A percentile compares a stretch with the other conserved stretches of the same genome.
Evolutionary conservation across 2,888 invertebrate species (phyloP).

Genomic region (Drosophila infuscata): DNA sequence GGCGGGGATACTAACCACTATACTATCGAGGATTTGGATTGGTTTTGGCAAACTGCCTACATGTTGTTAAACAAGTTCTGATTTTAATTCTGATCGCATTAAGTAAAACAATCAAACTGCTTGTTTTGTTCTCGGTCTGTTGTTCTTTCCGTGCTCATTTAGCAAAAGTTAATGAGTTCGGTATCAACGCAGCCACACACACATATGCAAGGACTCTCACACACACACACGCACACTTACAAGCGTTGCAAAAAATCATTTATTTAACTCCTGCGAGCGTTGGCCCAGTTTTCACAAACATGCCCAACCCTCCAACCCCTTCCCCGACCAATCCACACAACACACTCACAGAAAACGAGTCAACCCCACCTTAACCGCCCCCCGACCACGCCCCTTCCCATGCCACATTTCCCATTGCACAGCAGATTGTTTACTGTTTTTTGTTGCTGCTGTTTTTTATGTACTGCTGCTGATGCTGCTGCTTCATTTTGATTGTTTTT

Average conservation of each 20-base stretch:
- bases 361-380: neutral
- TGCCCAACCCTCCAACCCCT: neutral
- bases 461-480: slow-evolving; percentile 38
- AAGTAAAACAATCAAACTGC: slow-evolving; percentile 32
- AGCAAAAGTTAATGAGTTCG: slow-evolving; percentile 61
- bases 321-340: neutral
- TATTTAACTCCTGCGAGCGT: slow-evolving; percentile 68
- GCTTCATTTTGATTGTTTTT: slow-evolving; percentile 39
- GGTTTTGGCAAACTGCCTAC: slow-evolving; percentile 8
- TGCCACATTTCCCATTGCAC: slow-evolving; percentile 34
- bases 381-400: neutral
- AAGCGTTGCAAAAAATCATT: slow-evolving; percentile 54
- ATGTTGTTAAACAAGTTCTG: slow-evolving; percentile 15
- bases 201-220: slow-evolving; percentile 3
- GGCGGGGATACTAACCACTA: slow-evolving; percentile 73
- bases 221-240: slow-evolving; percentile 13
- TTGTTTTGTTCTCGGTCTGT: slow-evolving; percentile 40
- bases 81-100: slow-evolving; percentile 48
- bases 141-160: slow-evolving; percentile 63
- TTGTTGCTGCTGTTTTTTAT: slow-evolving; percentile 40
- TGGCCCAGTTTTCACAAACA: slow-evolving; percentile 57
- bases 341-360: neutral
- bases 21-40: slow-evolving; percentile 61
- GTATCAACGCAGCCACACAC: slow-evolving; percentile 28
- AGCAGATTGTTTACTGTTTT: slow-evolving; percentile 27